Conservation (phyloP, 1,140 invertebrate species). For the Neocloeon triangulifer region DNA sequence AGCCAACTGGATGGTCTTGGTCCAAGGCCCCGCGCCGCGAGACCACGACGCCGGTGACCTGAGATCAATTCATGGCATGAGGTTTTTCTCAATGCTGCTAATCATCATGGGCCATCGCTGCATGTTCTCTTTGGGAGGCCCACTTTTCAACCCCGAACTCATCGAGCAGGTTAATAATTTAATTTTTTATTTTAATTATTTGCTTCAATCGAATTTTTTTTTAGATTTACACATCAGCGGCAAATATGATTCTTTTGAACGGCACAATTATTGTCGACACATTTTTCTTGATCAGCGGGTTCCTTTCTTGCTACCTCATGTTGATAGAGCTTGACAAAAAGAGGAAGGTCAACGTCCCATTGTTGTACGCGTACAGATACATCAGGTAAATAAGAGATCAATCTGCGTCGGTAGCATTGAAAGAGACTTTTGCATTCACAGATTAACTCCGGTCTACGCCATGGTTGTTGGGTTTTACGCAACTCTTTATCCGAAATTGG, state of each 20-base stretch:
- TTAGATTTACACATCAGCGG: conserved; percentile 14
- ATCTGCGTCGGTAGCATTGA: neutral
- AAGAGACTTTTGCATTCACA: conserved; percentile 8
- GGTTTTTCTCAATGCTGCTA: conserved; percentile 32
- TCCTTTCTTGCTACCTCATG: conserved; percentile 35
- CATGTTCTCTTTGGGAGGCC: conserved; percentile 33
- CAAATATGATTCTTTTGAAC: conserved; percentile 30
- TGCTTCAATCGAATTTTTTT: no score
- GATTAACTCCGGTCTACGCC: conserved; percentile 18
- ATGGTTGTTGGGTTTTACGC: conserved; percentile 16
- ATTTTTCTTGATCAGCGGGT: conserved; percentile 41
- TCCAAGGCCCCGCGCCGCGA: no score
- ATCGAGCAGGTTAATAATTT: conserved; percentile 10
- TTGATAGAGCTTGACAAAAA: conserved; percentile 41
- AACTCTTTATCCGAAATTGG: conserved; percentile 13
- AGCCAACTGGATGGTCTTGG: no score
- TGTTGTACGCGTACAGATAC: conserved; percentile 25
- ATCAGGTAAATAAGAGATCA: conserved; percentile 9
- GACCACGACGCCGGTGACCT: no score
- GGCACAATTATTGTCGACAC: conserved; percentile 39
- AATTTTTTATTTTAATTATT: no score
- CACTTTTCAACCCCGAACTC: conserved; percentile 21
- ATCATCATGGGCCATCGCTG: conserved; percentile 36
- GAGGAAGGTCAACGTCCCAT: conserved; percentile 30
- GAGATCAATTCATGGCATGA: conserved; percentile 23